Evolutionary conservation across 2,888 invertebrate genomes (phyloP).

Genomic region (Nephrotoma appendiculata): DNA sequence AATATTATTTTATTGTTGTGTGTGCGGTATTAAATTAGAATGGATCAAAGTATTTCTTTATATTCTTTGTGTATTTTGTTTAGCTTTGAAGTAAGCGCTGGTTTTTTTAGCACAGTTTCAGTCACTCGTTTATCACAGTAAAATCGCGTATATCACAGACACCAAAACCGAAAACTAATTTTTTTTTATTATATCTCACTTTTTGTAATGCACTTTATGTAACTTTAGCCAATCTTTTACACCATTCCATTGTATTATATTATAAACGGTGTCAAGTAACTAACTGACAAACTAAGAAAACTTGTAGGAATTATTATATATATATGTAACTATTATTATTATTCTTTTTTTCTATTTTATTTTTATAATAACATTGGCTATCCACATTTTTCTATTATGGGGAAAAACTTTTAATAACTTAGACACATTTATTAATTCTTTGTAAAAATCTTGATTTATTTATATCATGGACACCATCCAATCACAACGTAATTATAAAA

Average conservation of each 20-base stretch:
- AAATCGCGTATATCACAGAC: background rate
- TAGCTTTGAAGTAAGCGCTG: background rate
- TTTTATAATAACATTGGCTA: background rate
- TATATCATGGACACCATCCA: background rate
- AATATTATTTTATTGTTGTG: too few species aligned
- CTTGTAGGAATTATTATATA: background rate
- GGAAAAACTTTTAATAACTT: background rate
- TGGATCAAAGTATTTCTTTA: background rate
- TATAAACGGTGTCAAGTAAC: conserved; percentile 2
- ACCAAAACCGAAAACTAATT: background rate
- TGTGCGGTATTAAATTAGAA: background rate
- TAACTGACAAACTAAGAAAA: background rate
- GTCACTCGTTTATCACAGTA: background rate
- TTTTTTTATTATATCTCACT: background rate
- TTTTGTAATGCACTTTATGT: background rate
- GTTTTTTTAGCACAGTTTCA: background rate
- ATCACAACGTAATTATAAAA: background rate
- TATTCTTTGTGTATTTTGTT: background rate
- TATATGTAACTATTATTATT: background rate
- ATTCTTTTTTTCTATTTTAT: background rate
- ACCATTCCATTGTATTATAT: background rate
- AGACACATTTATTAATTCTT: background rate
- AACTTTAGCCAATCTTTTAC: background rate
- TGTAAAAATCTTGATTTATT: background rate
- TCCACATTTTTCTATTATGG: background rate